Conservation (phyloP, 2,888 invertebrate species). For the Leptothorax acervorum region DNA sequence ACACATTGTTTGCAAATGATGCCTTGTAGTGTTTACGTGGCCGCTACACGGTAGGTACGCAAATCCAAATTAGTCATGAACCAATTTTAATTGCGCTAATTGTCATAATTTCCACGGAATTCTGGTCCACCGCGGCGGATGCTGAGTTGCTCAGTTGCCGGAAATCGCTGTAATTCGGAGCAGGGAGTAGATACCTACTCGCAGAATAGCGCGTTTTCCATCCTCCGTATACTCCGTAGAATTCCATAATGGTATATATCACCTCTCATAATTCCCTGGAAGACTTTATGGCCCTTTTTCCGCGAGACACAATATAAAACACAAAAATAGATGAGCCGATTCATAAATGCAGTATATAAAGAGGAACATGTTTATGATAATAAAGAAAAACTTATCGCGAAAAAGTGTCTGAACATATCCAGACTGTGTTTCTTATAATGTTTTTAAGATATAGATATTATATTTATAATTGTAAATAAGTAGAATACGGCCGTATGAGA, state of each 20-base stretch:
- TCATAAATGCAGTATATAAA: constrained; percentile 15
- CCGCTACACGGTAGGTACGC: neutral
- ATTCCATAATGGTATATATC: constrained; percentile 48
- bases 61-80: constrained; percentile 53
- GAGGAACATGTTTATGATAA: constrained; percentile 4
- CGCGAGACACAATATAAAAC: constrained; percentile 20
- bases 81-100: constrained; percentile 62
- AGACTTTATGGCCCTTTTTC: constrained; percentile 44
- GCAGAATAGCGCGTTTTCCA: constrained; percentile 27
- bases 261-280: constrained; percentile 36
- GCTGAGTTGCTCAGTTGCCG: neutral
- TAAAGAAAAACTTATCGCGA: constrained; percentile 14
- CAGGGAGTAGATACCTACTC: neutral
- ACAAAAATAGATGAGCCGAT: constrained; percentile 28
- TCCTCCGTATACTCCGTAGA: constrained; percentile 5
- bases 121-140: neutral
- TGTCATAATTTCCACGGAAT: constrained; percentile 55
- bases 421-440: neutral
- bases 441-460: neutral
- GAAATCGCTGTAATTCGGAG: constrained; percentile 44
- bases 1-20: constrained; percentile 1
- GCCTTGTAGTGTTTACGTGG: neutral
- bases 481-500: too few species aligned
- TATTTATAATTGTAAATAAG: neutral
- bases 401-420: neutral